A percentile compares a stretch with the other conserved stretches of the same genome.
phyloP scores from a whole-genome alignment of 2,113 vertebrate species.

The Psephotus haematonotus region DNA sequence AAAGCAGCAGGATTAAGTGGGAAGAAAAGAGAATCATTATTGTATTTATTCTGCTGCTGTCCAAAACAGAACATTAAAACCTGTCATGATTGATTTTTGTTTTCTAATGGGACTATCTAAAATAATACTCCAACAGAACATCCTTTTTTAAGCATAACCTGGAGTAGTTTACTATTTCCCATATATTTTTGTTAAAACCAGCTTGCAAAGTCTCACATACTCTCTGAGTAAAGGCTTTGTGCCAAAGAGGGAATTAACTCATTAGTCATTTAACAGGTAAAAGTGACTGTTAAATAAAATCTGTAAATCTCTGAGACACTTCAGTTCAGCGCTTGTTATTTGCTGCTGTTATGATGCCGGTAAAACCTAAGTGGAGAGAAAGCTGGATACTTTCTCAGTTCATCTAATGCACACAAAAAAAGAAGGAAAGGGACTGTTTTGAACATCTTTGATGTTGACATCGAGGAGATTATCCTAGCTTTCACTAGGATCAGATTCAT shows the following conservation, averaged over 20 bases:
- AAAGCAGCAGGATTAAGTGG: neutral
- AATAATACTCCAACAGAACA: conserved; percentile 3
- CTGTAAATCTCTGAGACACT: neutral
- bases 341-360: neutral
- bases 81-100: neutral
- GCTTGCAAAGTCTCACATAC: conserved; percentile 14
- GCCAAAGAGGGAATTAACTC: conserved; percentile 31
- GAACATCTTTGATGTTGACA: neutral
- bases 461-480: neutral
- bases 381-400: neutral
- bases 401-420: neutral
- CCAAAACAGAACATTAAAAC: neutral
- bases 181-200: conserved; percentile 32
- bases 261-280: conserved; percentile 47
- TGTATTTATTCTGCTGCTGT: neutral
- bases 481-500: neutral
- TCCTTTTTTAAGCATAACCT: conserved; percentile 26
- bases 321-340: neutral
- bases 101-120: neutral
- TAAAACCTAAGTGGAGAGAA: neutral
- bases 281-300: neutral
- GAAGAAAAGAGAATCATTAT: neutral
- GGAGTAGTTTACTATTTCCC: conserved; percentile 18
- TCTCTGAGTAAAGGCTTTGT: neutral
- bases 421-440: neutral